Base-by-base conservation (phyloP, 2,113 vertebrate species). In the Sapayoa aenigma region DNA sequence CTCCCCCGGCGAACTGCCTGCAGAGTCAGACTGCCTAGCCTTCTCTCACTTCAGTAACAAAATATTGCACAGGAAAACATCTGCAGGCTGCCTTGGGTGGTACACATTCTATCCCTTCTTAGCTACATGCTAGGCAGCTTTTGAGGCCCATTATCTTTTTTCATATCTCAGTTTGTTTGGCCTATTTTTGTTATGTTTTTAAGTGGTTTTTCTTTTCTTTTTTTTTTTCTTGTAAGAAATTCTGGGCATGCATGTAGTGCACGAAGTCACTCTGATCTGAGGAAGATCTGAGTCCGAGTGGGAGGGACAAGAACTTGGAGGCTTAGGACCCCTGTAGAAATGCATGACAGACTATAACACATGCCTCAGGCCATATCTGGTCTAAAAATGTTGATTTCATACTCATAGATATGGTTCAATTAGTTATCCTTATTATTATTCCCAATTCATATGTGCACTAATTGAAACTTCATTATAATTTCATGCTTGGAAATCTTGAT, bases 71-170 rank as follows among this genome's bases (percentile, higher is more conserved):
- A 2, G 5, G 5, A 56, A 37, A 42, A 9, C 18, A 82, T 4
- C 33, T 16, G 10, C 17, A 39, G 10, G 1, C 4, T 67, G 31
- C 9, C 7, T 14, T 1, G 2, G 4, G 6, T 41, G 6, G 15
- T 28, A 18, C 33, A 55, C 8, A 8, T 17, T 68, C 25, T 76
- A 53, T 9, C 16, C 30, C 5, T 53, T 52, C 9, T 33, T 16
- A 44, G 11, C 7, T 44, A 42, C 23, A 9, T 0, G 1, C 7
- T 52, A 50, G 6, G 25, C 6, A 9, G 2, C 15, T 11, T 83
- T 39, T 33, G 20, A 30, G 18, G 37, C 7, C 3, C 2, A 4
- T 44, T 35, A 39, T 17, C 14, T 1, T 27, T 56, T 77, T 59
- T 16, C 28, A 46, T 33, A 44, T 18, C 23, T 81, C 21, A 14